Evolutionary conservation across 2,797 vertebrate genomes (phyloP).

Genomic region (Pseudocheirus occidentalis): DNA sequence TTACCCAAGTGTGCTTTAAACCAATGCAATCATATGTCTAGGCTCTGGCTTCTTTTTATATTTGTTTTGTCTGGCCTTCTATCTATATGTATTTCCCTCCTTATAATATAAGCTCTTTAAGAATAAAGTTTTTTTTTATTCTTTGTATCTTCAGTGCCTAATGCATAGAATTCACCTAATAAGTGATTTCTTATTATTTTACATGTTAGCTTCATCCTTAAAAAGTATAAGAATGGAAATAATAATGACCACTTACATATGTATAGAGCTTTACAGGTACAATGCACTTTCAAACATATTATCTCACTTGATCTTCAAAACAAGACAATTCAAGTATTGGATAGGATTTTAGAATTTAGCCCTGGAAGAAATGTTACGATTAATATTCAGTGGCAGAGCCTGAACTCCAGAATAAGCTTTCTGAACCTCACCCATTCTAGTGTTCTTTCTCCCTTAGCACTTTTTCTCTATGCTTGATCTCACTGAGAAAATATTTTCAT

Average conservation of each 20-base stretch:
- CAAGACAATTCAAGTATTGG: background rate
- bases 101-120: background rate
- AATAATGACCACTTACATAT: background rate
- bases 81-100: background rate
- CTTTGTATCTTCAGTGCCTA: background rate
- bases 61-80: background rate
- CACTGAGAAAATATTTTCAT: background rate
- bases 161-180: background rate
- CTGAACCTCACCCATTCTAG: background rate
- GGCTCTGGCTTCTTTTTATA: background rate
- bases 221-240: background rate
- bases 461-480: background rate
- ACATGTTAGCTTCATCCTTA: background rate
- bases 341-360: background rate
- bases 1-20: background rate
- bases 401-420: background rate
- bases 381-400: background rate
- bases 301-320: background rate
- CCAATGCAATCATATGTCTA: background rate
- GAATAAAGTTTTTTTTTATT: background rate
- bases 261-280: background rate
- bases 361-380: background rate
- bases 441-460: background rate
- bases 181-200: background rate
- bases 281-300: background rate